Percentiles rank a stretch among this genome's conserved stretches.
phyloP scores from a whole-genome alignment of 2,113 vertebrate species.

The Tringa solitaria region DNA sequence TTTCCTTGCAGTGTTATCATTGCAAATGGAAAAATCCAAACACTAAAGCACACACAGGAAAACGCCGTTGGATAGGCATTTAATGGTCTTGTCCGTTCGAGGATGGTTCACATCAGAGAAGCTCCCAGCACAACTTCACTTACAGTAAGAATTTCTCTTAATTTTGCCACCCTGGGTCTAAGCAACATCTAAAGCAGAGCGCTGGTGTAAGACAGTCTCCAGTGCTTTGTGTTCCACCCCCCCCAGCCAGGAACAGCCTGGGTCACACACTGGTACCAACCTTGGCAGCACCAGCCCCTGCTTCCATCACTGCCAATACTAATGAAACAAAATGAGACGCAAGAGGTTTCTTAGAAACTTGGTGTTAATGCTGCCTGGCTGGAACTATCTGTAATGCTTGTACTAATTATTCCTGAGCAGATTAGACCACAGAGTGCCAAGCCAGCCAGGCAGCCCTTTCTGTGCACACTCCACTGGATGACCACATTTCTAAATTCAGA shows the following conservation, averaged over 20 bases:
- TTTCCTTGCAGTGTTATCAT: background rate
- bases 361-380: constrained; percentile 1
- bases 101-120: background rate
- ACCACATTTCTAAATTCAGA: background rate
- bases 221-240: background rate
- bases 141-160: background rate
- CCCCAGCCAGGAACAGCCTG: background rate
- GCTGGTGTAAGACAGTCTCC: background rate
- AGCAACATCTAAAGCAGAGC: background rate
- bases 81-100: background rate
- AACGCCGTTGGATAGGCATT: background rate
- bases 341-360: constrained; percentile 17
- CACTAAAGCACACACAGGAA: background rate
- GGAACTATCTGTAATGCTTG: constrained; percentile 6
- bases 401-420: constrained; percentile 25
- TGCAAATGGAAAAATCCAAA: background rate
- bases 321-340: background rate
- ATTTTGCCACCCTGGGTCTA: background rate
- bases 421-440: background rate
- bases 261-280: background rate
- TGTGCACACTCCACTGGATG: background rate
- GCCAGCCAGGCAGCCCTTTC: background rate
- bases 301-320: background rate
- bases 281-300: background rate
- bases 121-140: background rate